phyloP scores from a whole-genome alignment of 2,113 vertebrate genomes.

The Himantopus leucocephalus region DNA sequence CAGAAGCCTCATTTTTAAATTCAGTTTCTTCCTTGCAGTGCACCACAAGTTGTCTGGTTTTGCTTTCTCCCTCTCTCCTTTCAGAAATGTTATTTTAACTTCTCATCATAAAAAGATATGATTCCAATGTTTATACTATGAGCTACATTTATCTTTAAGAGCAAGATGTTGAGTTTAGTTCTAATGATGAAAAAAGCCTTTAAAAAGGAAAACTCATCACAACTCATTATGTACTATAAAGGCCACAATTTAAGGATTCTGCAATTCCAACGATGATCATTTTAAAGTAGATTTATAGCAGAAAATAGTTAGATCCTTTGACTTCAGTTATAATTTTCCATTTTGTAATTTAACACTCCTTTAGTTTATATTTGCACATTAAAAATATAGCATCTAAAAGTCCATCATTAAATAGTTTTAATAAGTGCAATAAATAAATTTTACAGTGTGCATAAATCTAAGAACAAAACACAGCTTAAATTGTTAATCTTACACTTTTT shows the following conservation, averaged over 20 bases:
- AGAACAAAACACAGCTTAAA: constrained; percentile 93
- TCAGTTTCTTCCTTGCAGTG: neutral
- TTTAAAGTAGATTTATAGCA: constrained; percentile 90
- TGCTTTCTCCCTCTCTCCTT: neutral
- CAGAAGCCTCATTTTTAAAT: neutral
- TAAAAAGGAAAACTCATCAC: constrained; percentile 81
- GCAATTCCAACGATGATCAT: constrained; percentile 77
- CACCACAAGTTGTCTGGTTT: neutral
- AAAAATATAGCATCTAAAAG: constrained; percentile 97
- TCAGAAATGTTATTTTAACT: constrained; percentile 28
- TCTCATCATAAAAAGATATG: constrained; percentile 63
- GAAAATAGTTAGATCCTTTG: constrained; percentile 94
- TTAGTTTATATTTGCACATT: constrained; percentile 91
- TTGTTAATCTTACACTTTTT: constrained; percentile 97
- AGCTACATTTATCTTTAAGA: constrained; percentile 75
- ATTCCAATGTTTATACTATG: constrained; percentile 57
- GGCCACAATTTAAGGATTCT: constrained; percentile 80
- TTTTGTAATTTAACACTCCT: constrained; percentile 92
- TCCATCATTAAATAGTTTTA: constrained; percentile 97
- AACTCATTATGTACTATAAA: constrained; percentile 80
- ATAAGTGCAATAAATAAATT: constrained; percentile 97
- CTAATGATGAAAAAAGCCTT: constrained; percentile 76
- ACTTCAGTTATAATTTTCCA: constrained; percentile 89
- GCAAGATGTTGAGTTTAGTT: constrained; percentile 73
- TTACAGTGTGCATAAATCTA: constrained; percentile 93